Conservation (phyloP, 2,797 vertebrate species). For the Sus cebifrons region DNA sequence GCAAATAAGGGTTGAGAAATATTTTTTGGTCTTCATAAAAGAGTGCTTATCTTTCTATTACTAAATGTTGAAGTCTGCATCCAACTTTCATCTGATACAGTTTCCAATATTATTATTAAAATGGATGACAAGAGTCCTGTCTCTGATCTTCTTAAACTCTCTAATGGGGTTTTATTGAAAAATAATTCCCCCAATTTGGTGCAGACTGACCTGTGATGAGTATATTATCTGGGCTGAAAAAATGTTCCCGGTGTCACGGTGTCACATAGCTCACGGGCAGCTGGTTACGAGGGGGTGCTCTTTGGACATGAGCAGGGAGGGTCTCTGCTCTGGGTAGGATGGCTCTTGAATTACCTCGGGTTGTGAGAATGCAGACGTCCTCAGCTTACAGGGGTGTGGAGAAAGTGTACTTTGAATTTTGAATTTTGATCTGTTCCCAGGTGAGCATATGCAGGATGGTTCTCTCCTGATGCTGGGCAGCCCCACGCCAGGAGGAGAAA, state of each 20-base stretch:
- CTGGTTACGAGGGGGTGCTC: background rate
- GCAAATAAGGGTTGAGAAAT: background rate
- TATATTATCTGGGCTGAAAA: background rate
- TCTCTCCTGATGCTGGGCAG: background rate
- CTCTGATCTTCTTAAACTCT: constrained; percentile 1
- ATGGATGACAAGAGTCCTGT: background rate
- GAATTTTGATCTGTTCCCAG: background rate
- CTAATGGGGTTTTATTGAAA: background rate
- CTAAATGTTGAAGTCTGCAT: background rate
- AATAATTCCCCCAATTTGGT: background rate
- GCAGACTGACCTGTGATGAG: background rate
- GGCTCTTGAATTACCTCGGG: background rate
- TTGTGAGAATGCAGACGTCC: background rate
- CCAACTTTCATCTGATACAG: background rate
- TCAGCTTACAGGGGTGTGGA: background rate
- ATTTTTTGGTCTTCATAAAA: background rate
- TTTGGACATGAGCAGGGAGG: background rate
- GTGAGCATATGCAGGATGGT: too few relatives aligned
- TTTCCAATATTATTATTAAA: background rate
- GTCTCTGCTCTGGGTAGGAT: background rate
- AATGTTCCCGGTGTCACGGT: background rate
- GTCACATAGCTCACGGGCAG: background rate
- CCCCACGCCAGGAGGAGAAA: background rate
- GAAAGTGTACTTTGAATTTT: background rate
- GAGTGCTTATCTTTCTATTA: background rate